Evolutionary conservation across 2,113 vertebrate species (phyloP), one percentile per base, ranked within the genome.

Genomic region (Mus spicilegus): DNA sequence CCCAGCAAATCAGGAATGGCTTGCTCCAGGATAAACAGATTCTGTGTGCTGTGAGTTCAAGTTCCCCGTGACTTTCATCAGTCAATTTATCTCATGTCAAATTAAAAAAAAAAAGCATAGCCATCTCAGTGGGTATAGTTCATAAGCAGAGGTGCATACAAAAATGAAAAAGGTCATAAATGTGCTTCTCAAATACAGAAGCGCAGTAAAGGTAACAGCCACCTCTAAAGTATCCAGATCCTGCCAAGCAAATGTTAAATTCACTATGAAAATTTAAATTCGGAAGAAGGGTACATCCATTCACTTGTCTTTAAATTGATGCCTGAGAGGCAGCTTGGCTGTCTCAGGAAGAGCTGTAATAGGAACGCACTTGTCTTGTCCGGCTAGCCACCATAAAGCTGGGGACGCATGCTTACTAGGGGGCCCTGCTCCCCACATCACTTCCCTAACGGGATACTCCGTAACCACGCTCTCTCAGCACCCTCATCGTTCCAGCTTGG

Each of bases 401-500:
- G 51, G 89, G 56, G 78, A 75, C 24, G 91, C 42, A 80, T 2
- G n/a, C 9, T 95, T 88, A 46, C 72, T 90, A 96, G 65, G 80
- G 80, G 76, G 58, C 6, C 33, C 56, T 39, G 61, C 56, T 84
- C 51, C 58, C 67, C 87, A 86, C 54, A 54, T 26, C 70, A 91
- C 61, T 93, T 36, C 65, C 76, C 54, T 94, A 84, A 89, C 22
- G 91, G 65, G 28, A 90, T 67, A 78, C 30, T 90, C n/a, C 96
- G 51, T 70, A 92, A 73, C 42, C n/a, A 90, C 49, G 2, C 49
- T 76, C 89, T 84, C 93, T 90, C 28, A 30, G 67, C 56, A 65
- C 75, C 5, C 28, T 97, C 91, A 93, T 96, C 89, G 84, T 87
- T 65, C 51, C 54, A 94, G 89, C 96, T 70, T 95, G 93, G 94